Percentiles rank a stretch among this genome's conserved stretches.
Evolutionary conservation across 1,140 invertebrate species (phyloP).

Genomic region (Pseudomyrmex cubaensis): DNA sequence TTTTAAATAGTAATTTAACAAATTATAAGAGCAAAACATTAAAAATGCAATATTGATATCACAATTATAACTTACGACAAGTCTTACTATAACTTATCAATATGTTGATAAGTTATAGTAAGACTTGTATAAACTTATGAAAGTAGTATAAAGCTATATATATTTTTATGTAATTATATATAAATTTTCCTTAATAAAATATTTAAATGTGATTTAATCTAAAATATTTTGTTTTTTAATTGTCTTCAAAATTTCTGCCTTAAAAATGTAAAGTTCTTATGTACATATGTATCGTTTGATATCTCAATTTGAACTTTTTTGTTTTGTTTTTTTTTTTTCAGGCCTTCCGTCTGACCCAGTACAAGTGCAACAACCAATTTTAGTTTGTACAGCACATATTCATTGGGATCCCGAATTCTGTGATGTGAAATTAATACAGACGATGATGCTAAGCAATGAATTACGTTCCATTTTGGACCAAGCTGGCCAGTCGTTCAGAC

Average conservation of each 20-base stretch:
- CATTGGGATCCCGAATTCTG: constrained; percentile 99
- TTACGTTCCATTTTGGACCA: constrained; percentile 93
- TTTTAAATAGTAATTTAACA: too few relatives aligned
- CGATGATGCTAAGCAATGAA: constrained; percentile 99
- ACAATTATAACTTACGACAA: too few relatives aligned
- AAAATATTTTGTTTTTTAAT: background rate
- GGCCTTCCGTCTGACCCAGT: constrained; percentile 90
- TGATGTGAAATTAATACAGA: constrained; percentile 99
- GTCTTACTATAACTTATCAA: too few relatives aligned
- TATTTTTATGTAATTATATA: background rate
- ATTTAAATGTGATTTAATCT: background rate
- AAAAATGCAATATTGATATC: too few relatives aligned
- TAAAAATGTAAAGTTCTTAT: too few relatives aligned
- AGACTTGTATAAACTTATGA: too few relatives aligned
- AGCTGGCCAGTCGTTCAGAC: constrained; percentile 88
- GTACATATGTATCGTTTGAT: background rate
- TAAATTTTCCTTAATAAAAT: constrained; percentile 4
- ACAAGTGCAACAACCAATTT: constrained; percentile 92
- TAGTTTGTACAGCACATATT: constrained; percentile 99
- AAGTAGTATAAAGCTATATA: background rate
- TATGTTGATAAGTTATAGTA: too few relatives aligned
- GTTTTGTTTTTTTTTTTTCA: constrained; percentile 71
- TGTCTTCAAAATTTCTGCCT: background rate
- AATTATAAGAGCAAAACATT: too few relatives aligned
- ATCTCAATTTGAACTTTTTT: background rate